These are phyloP conservation scores for Nothura maculosa DNA, from an alignment of 2,797 vertebrate genomes.

Conservation along the genomic window DNA sequence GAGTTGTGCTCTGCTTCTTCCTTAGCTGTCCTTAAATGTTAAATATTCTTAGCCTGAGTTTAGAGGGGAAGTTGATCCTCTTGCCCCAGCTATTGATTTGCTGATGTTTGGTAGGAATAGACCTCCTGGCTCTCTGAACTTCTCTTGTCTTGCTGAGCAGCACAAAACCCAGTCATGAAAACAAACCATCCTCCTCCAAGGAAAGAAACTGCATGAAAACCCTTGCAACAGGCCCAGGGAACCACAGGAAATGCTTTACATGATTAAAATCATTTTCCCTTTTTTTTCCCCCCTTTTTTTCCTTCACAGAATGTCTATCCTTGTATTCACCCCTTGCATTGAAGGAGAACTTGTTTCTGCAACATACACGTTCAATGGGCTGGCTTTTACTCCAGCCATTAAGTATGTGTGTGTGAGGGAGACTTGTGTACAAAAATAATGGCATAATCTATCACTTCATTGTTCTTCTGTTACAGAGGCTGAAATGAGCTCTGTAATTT, in stretches of 20 bases:
- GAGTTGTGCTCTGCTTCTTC: background rate
- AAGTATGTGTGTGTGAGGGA: constrained; percentile 25
- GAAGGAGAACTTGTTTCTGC: constrained; percentile 18
- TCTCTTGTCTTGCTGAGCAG: background rate
- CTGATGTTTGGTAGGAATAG: background rate
- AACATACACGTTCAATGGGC: background rate
- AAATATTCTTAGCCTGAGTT: background rate
- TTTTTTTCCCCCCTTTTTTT: background rate
- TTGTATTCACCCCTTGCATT: background rate
- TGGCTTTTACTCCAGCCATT: constrained; percentile 42
- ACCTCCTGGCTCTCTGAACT: background rate
- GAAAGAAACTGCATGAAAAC: background rate
- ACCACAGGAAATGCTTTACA: background rate
- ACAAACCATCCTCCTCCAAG: constrained; percentile 16
- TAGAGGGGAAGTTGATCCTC: background rate
- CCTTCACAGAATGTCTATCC: background rate
- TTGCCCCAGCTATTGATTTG: background rate
- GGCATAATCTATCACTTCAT: constrained; percentile 29
- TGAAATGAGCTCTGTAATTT: constrained; percentile 72
- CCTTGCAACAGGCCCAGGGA: background rate
- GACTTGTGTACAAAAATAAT: constrained; percentile 50
- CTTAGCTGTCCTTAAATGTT: background rate
- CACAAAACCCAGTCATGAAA: background rate
- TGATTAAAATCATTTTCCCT: constrained; percentile 19
- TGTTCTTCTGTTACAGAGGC: constrained; percentile 29